Conservation (phyloP, 1,140 invertebrate genomes). For the Rhagoletis zephyria region DNA sequence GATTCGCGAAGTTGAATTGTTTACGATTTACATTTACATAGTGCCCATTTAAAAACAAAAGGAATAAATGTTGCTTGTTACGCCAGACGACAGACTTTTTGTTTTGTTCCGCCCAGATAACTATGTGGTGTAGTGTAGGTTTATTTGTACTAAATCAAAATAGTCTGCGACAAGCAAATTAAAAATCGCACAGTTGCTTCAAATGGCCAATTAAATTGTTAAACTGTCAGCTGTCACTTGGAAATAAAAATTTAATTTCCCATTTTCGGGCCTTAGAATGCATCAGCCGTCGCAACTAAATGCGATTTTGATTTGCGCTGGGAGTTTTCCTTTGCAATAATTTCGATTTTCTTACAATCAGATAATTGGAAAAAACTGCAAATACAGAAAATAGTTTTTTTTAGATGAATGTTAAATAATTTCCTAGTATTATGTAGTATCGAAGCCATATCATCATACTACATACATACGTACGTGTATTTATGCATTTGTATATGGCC, state of each 20-base stretch:
- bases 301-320: too few relatives aligned
- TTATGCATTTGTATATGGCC: too few relatives aligned
- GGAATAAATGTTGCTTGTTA: neutral
- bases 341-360: too few relatives aligned
- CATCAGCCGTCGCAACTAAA: neutral
- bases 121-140: neutral
- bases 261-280: neutral
- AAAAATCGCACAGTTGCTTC: neutral
- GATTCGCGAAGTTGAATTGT: neutral
- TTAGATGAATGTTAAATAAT: too few relatives aligned
- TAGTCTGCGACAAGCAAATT: neutral
- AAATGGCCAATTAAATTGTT: constrained; percentile 6
- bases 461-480: too few relatives aligned
- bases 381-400: too few relatives aligned
- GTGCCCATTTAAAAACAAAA: neutral
- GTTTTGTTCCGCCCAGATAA: neutral
- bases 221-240: neutral
- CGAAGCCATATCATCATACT: too few relatives aligned
- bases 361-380: too few relatives aligned
- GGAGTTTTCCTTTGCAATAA: too few relatives aligned
- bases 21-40: neutral
- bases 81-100: neutral
- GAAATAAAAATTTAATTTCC: neutral
- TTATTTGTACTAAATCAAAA: constrained; percentile 23
- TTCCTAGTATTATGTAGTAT: too few relatives aligned